Evolutionary conservation across 2,888 invertebrate species (phyloP).

Genomic region (Ormyrus thymus): DNA sequence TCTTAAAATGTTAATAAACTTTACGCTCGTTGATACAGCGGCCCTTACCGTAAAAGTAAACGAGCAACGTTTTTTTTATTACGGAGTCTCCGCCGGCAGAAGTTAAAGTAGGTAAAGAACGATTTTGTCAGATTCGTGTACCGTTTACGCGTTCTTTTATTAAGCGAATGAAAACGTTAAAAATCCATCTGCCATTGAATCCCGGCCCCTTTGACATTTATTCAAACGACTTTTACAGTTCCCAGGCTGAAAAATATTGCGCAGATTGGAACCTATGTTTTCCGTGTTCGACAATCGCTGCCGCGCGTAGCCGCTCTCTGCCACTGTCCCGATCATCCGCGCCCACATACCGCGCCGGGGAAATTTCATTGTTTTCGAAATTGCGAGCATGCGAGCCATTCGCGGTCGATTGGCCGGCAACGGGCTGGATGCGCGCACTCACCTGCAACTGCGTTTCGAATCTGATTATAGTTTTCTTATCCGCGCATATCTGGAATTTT

Average conservation of each 20-base stretch:
- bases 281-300: conserved; percentile 16
- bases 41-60: no score
- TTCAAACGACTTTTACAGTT: conserved; percentile 28
- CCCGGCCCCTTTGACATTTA: not conserved
- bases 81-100: no score
- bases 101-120: not conserved
- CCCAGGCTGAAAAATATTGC: conserved; percentile 13
- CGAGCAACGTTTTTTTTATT: no score
- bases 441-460: not conserved
- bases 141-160: not conserved
- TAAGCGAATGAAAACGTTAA: conserved; percentile 24
- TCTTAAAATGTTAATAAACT: no score
- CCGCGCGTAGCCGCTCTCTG: not conserved
- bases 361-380: conserved; percentile 40
- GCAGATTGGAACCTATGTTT: conserved; percentile 10
- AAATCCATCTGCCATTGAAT: conserved; percentile 25
- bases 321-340: conserved; percentile 1
- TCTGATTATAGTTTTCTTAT: not conserved
- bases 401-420: not conserved
- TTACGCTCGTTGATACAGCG: no score
- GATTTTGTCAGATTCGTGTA: not conserved
- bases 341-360: not conserved
- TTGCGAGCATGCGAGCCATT: not conserved
- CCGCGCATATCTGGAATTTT: not conserved
- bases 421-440: not conserved